These are phyloP conservation scores for Rhagonycha fulva DNA, from an alignment of 2,888 invertebrate genomes.

Conservation along the genomic window DNA sequence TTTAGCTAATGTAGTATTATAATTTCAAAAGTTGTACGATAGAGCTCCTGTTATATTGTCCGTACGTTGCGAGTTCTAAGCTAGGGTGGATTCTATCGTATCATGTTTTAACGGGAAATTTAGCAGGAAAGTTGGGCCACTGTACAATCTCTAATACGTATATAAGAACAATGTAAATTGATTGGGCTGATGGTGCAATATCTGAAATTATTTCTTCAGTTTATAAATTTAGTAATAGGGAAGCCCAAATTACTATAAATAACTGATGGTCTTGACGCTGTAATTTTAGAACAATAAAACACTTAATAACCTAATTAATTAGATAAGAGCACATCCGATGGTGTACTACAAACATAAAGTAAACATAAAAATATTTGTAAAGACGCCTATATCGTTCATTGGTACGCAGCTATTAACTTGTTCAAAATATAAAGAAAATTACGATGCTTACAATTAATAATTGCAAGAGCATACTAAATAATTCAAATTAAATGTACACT, in stretches of 20 bases:
- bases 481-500: too few relatives aligned
- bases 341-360: too few relatives aligned
- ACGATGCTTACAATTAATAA: too few relatives aligned
- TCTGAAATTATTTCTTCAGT: neutral
- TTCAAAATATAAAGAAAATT: too few relatives aligned
- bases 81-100: neutral
- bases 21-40: neutral
- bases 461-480: too few relatives aligned
- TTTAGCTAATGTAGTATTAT: neutral
- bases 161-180: neutral
- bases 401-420: too few relatives aligned
- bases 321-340: too few relatives aligned
- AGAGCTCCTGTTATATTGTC: neutral
- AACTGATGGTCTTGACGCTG: neutral
- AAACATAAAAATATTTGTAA: too few relatives aligned
- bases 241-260: neutral
- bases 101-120: neutral
- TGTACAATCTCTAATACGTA: neutral
- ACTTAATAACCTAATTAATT: too few relatives aligned
- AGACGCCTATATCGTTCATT: too few relatives aligned
- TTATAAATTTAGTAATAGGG: neutral
- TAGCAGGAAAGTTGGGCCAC: neutral
- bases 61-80: neutral
- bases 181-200: neutral
- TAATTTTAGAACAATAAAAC: too few relatives aligned